A percentile compares a stretch with the other conserved stretches of the same genome.
These are phyloP conservation scores for Caenorhabditis afra DNA, from an alignment of 2,888 invertebrate species.

Conservation along the genomic window DNA sequence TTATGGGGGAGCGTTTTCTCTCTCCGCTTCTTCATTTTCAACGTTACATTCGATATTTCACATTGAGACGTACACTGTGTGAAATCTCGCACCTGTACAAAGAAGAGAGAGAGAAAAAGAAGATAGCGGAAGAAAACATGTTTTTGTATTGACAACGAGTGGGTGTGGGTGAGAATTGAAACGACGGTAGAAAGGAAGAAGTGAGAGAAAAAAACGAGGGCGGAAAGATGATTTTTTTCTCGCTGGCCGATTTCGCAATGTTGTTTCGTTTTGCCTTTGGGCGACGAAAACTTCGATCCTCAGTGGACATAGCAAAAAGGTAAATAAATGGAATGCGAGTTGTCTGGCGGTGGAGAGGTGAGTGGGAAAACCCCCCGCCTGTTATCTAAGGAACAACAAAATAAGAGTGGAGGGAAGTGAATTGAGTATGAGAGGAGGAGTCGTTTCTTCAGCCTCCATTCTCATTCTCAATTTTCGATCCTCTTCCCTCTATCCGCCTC, in stretches of 20 bases:
- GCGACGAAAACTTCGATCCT: neutral
- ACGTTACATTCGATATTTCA: neutral
- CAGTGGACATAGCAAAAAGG: neutral
- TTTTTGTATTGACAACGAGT: conserved; percentile 9
- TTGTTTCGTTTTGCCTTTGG: neutral
- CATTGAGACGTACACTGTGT: neutral
- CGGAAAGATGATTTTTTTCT: too few relatives aligned
- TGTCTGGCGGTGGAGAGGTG: too few relatives aligned
- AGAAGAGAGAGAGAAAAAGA: neutral
- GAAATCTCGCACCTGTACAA: conserved; percentile 29
- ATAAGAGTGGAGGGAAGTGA: too few relatives aligned
- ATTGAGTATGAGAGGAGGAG: too few relatives aligned
- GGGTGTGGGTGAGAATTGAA: conserved; percentile 1
- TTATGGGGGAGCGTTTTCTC: too few relatives aligned
- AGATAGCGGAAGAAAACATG: conserved; percentile 22
- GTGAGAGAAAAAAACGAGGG: conserved; percentile 3
- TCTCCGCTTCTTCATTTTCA: too few relatives aligned
- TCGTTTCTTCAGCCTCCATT: too few relatives aligned
- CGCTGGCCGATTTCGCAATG: conserved; percentile 22
- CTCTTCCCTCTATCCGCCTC: too few relatives aligned
- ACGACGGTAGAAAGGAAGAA: neutral
- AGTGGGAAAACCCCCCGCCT: too few relatives aligned
- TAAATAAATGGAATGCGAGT: neutral
- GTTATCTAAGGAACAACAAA: too few relatives aligned
- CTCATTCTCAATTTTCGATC: too few relatives aligned